Evolutionary conservation across 2,797 vertebrate species (phyloP), one percentile per base, ranked within the genome.

Genomic region (Pipistrellus kuhlii): DNA sequence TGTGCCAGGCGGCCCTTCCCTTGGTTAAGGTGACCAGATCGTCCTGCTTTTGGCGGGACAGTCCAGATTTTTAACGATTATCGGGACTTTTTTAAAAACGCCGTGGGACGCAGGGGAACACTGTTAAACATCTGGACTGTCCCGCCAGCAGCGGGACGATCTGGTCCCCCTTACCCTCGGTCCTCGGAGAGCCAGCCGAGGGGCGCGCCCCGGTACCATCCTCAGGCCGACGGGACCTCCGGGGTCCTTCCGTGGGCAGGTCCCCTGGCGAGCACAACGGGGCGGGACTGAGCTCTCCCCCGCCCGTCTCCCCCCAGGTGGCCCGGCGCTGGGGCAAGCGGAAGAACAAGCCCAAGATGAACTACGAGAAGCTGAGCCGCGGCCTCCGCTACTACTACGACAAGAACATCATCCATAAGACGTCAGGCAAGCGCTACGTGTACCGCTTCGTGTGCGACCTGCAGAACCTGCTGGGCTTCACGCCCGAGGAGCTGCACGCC

Each of bases 401-500:
- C 98, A 99, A 99, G 97, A 99, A 99, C 97, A 99, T 99, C 97
- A 99, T 99, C 97, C 99, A 99, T 97, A 99, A 99, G 97, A 99
- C 99, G 0, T 98, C 99, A 0, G 99, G 99, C 4, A 99, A 99
- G 41, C 98, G 99, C 91, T 99, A 99, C 0, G 99, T 99, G 17
- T 99, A 99, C 94, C 98, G 99, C 91, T 99, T 99, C 2, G 99
- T 99, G 17, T 99, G 99, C 0, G 99, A 99, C 97, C 98, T 99
- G 64, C 99, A 99, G 75, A 99, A 98, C 93, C 96, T 99, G 93
- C 98, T 99, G 97, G 99, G 99, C 2, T 99, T 99, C 97, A 97
- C 98, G 0, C 98, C 99, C 0, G 99, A 99, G 93, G 99, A 99
- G 91, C 98, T 99, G 86, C 99, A 99, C 0, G 97, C 98, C 27